Evolutionary conservation across 2,888 invertebrate genomes (phyloP).

Genomic region (Cryptophagus acutangulus): DNA sequence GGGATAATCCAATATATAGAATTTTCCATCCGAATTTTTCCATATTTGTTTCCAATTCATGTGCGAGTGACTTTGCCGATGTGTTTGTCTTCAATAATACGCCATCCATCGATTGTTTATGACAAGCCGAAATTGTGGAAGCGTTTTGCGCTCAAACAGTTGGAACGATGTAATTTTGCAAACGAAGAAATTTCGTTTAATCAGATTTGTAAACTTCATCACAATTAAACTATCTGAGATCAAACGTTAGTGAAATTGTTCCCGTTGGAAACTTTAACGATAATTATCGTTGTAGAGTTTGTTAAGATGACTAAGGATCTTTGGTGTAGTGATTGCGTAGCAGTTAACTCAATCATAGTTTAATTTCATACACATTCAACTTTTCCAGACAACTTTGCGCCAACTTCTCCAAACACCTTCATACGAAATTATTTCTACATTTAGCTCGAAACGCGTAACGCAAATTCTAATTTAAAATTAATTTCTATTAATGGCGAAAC

Average conservation of each 20-base stretch:
- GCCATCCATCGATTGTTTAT: conserved; percentile 38
- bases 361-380: conserved; percentile 20
- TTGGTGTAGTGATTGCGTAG: conserved; percentile 20
- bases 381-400: conserved; percentile 12
- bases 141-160: no score
- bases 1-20: conserved; percentile 40
- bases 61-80: conserved; percentile 13
- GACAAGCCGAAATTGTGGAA: conserved; percentile 37
- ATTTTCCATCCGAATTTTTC: conserved; percentile 34
- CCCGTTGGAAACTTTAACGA: conserved; percentile 30
- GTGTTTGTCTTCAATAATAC: conserved; percentile 36
- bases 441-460: no score
- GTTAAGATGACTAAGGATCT: conserved; percentile 23
- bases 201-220: conserved; percentile 30
- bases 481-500: no score
- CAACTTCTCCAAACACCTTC: no score
- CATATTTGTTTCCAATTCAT: conserved; percentile 33
- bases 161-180: no score
- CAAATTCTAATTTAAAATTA: no score
- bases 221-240: conserved; percentile 34
- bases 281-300: conserved; percentile 27
- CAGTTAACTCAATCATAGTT: conserved; percentile 24
- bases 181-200: conserved; percentile 13
- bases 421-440: no score
- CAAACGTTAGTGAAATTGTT: conserved; percentile 33